A percentile compares a stretch with the other conserved stretches of the same genome.
These are phyloP conservation scores for Anomalospiza imberbis DNA, from an alignment of 2,797 vertebrate species.

Conservation along the genomic window DNA sequence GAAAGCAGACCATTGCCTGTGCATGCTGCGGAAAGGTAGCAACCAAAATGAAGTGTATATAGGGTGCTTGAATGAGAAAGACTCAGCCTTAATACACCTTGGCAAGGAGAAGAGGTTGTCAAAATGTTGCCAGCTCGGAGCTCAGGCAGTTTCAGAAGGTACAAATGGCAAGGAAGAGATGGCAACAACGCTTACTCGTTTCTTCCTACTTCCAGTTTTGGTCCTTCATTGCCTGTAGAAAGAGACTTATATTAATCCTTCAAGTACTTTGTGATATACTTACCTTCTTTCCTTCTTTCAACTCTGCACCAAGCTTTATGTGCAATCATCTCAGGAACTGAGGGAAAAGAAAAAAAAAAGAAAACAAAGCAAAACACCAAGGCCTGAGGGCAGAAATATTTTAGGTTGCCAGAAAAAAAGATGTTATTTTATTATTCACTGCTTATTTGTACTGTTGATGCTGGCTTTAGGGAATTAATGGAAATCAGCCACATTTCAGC, in stretches of 20 bases:
- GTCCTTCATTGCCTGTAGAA: background rate
- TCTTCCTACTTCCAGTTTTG: background rate
- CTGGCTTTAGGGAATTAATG: background rate
- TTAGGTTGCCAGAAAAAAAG: background rate
- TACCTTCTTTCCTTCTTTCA: background rate
- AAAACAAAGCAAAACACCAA: background rate
- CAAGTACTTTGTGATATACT: background rate
- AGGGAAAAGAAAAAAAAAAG: fast-evolving
- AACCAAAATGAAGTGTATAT: background rate
- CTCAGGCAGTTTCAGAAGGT: background rate
- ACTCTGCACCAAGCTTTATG: background rate
- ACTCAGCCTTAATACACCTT: background rate
- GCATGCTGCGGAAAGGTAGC: background rate
- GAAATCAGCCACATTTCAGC: background rate
- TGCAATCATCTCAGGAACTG: background rate
- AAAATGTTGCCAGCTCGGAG: background rate
- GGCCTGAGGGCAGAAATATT: background rate
- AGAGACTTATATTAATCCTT: background rate
- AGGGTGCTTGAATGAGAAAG: background rate
- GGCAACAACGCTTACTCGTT: background rate
- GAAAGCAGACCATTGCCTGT: background rate
- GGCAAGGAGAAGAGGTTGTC: background rate
- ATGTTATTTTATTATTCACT: background rate
- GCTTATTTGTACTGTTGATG: background rate
- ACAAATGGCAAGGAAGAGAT: background rate